These are phyloP conservation scores for Idaea aversata DNA, from an alignment of 2,888 invertebrate species.

Conservation along the genomic window DNA sequence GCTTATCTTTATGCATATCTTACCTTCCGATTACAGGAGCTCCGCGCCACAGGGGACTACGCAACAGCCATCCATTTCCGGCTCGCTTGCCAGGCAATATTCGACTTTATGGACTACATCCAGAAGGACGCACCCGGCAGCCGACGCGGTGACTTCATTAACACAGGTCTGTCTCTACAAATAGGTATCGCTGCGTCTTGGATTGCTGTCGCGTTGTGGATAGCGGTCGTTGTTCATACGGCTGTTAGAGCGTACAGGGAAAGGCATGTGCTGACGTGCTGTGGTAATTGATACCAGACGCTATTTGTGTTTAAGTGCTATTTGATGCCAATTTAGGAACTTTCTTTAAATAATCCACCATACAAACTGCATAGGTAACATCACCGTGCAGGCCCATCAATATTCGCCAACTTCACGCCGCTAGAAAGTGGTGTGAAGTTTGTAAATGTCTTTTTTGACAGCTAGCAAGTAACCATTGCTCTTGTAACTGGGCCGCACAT, in stretches of 20 bases:
- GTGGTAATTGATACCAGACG: slow-evolving; percentile 60
- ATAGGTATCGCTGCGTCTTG: slow-evolving; percentile 83
- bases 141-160: slow-evolving; percentile 84
- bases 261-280: slow-evolving; percentile 66
- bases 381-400: no score
- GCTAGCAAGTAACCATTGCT: no score
- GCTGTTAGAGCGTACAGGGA: slow-evolving; percentile 76
- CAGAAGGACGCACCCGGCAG: slow-evolving; percentile 84
- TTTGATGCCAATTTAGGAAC: no score
- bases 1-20: no score
- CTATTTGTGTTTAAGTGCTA: no score
- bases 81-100: slow-evolving; percentile 86
- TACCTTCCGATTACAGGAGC: slow-evolving; percentile 52
- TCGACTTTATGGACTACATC: slow-evolving; percentile 92
- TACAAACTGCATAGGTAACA: no score
- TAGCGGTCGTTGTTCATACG: slow-evolving; percentile 72
- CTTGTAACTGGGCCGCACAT: no score
- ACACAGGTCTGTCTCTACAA: slow-evolving; percentile 85
- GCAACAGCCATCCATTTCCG: slow-evolving; percentile 83
- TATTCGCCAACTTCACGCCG: no score
- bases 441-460: no score
- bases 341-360: no score
- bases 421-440: no score
- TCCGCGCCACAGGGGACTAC: slow-evolving; percentile 78
- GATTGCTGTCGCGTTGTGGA: slow-evolving; percentile 81